phyloP scores from a whole-genome alignment of 1,140 invertebrate genomes.

The Luehdorfia chinensis region DNA sequence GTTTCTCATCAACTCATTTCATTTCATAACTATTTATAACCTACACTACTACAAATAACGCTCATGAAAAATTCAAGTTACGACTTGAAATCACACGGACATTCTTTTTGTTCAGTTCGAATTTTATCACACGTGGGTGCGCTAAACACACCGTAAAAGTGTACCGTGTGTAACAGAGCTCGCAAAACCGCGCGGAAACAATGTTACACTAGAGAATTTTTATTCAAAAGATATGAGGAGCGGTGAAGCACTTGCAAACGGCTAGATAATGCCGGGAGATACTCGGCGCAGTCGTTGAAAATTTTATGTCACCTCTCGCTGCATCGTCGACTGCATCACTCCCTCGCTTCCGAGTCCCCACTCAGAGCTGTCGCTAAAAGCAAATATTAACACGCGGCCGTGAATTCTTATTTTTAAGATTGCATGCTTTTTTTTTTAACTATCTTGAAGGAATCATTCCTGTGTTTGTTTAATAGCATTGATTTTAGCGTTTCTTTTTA shows the following conservation, averaged over 20 bases:
- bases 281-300: conserved; percentile 66
- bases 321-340: conserved; percentile 48
- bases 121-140: conserved; percentile 4
- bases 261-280: conserved; percentile 68
- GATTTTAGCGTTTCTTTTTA: no score
- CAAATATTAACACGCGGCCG: conserved; percentile 16
- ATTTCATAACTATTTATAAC: no score
- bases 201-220: conserved; percentile 45
- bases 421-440: conserved; percentile 9
- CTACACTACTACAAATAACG: no score
- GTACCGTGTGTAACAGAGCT: conserved; percentile 4
- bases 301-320: conserved; percentile 68
- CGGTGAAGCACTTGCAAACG: conserved; percentile 61
- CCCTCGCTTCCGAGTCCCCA: conserved; percentile 19
- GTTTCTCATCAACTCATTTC: no score
- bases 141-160: conserved; percentile 9
- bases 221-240: conserved; percentile 69
- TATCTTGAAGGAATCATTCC: no score
- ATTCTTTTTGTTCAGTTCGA: no score
- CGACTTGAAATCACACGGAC: no score
- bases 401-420: conserved; percentile 1
- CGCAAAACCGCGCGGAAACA: conserved; percentile 26
- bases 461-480: no score
- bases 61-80: no score
- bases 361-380: conserved; percentile 25